Base-by-base conservation (phyloP, 2,113 vertebrate genomes). In the Petrocephalus zakoni region DNA sequence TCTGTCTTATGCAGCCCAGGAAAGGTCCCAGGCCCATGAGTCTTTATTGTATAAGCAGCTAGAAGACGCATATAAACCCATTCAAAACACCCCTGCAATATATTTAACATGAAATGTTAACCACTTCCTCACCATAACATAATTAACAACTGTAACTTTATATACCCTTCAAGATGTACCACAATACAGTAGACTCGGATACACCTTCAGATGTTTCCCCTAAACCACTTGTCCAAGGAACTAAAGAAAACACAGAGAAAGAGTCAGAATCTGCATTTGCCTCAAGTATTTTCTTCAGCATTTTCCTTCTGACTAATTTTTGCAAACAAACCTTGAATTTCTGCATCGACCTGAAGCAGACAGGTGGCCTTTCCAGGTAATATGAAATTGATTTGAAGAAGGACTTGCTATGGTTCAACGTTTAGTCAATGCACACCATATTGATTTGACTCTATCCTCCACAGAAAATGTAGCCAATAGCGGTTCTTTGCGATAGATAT, bases 321-420 rank as follows among this genome's bases (percentile, higher is more conserved):
- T 56, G 52, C 52, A 52, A 53, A 86, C n/a, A 52, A 85, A 51
- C 83, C 49, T 55, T 55, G 51, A 19, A 29, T 25, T 34, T 56
- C 4, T 86, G 52, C 84, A 86, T 86, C 29, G 52, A 86, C 25
- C 51, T 25, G 19, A 34, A 19, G 22, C 13, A 34, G 84, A 86
- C 52, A 55, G 84, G 46, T 51, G 82, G 22, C 51, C 15, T 86
- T 86, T 55, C 84, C 52, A 56, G 84, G 52, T 86, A 55, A 86
- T 86, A 86, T 55, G 52, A 86, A 86, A 86, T 86, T 86, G 84
- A 86, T 86, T 86, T 86, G 49, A 86, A 55, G 25, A 52, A 55
- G 29, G n/a, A 55, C 84, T 86, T 86, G 22, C 49, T 55, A 34
- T 86, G 52, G n/a, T 86, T 86, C 52, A 53, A 34, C 7, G 5